These are phyloP conservation scores for Bubalus kerabau DNA, from an alignment of 2,113 vertebrate genomes.

Conservation along the genomic window DNA sequence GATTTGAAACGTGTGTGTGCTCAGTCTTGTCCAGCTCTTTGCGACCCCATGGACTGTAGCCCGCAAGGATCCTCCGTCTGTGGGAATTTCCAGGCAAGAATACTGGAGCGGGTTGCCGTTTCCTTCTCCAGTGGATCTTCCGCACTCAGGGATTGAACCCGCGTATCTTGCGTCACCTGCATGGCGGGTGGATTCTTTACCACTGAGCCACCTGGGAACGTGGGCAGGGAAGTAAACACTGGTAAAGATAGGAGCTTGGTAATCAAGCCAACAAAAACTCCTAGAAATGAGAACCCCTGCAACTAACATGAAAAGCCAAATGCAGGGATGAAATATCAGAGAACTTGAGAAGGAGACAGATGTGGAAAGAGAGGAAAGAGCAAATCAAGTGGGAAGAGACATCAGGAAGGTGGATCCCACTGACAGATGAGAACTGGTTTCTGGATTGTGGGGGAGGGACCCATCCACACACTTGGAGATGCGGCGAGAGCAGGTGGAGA, in stretches of 20 bases:
- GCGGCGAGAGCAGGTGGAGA: background rate
- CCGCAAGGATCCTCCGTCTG: background rate
- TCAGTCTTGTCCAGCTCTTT: background rate
- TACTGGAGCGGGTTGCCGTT: background rate
- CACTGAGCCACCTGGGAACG: background rate
- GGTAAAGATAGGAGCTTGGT: background rate
- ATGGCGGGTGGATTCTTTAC: background rate
- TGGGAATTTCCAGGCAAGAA: background rate
- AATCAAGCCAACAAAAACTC: background rate
- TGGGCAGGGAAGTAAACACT: rapidly evolving
- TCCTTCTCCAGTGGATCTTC: background rate
- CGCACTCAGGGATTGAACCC: background rate
- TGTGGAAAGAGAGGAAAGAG: rapidly evolving
- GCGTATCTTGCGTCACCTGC: background rate
- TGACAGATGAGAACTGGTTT: background rate
- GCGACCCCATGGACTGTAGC: background rate
- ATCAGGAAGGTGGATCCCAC: background rate
- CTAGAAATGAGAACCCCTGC: background rate
- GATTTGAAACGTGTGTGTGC: background rate
- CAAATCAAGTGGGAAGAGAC: rapidly evolving
- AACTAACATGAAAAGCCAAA: background rate
- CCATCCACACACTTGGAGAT: background rate
- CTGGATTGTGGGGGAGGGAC: background rate
- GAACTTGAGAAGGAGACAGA: rapidly evolving
- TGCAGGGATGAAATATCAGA: background rate